These are phyloP conservation scores for Tarsius wallacei DNA, from an alignment of 2,797 vertebrate species.

Conservation along the genomic window DNA sequence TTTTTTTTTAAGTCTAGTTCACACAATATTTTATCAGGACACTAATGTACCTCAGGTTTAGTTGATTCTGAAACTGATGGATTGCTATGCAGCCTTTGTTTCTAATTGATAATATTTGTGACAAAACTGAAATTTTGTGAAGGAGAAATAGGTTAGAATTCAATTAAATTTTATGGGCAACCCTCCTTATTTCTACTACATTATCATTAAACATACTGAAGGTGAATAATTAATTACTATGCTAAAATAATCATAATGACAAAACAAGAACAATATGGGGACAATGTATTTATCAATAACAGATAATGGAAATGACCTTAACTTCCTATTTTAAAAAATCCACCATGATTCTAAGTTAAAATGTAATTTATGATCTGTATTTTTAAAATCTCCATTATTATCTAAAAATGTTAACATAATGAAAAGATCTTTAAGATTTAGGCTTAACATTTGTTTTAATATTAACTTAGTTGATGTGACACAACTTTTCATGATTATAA, in stretches of 20 bases:
- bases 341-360: conserved; percentile 29
- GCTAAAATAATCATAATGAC: conserved; percentile 43
- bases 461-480: not conserved
- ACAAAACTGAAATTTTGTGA: conserved; percentile 58
- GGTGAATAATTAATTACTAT: conserved; percentile 22
- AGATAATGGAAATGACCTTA: conserved; percentile 4
- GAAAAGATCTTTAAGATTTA: not conserved
- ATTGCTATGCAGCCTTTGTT: conserved; percentile 38
- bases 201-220: conserved; percentile 41
- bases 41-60: conserved; percentile 7
- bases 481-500: not conserved
- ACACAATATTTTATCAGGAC: conserved; percentile 21
- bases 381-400: conserved; percentile 55
- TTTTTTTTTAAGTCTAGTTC: conserved; percentile 38
- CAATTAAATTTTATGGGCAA: conserved; percentile 17
- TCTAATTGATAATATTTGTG: conserved; percentile 49
- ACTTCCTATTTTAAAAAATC: conserved; percentile 5
- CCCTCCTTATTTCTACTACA: not conserved
- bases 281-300: conserved; percentile 27
- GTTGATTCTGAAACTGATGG: conserved; percentile 41
- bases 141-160: conserved; percentile 54
- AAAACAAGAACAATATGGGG: not conserved
- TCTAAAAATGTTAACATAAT: conserved; percentile 41
- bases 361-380: not conserved
- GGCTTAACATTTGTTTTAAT: not conserved